These are phyloP conservation scores for Machimus atricapillus DNA, from an alignment of 2,888 invertebrate species.

Conservation along the genomic window DNA sequence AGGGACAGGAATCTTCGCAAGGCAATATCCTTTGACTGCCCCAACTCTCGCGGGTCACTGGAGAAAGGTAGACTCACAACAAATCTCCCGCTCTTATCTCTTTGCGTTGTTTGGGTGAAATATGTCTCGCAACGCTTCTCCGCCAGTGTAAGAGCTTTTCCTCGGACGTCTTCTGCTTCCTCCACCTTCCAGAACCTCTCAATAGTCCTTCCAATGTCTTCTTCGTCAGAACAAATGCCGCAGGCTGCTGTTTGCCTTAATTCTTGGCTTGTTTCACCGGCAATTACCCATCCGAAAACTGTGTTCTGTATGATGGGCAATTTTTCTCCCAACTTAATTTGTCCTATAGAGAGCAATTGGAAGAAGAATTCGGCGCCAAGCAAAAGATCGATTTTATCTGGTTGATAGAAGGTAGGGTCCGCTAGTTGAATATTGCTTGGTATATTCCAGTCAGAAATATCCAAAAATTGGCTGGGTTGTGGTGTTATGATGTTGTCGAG, in stretches of 20 bases:
- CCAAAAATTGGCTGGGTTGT: not conserved
- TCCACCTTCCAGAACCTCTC: not conserved
- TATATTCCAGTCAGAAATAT: not conserved
- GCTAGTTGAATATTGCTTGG: not conserved
- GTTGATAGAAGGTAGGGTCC: not conserved
- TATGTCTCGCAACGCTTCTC: not conserved
- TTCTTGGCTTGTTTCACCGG: not conserved
- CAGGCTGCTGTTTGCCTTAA: too few relatives aligned
- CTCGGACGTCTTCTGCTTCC: not conserved
- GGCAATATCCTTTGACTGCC: constrained; percentile 31
- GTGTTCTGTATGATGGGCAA: too few relatives aligned
- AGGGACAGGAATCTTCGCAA: constrained; percentile 46
- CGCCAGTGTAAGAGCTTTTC: not conserved
- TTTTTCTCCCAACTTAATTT: too few relatives aligned
- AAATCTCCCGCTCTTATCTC: constrained; percentile 44
- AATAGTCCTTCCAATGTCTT: not conserved
- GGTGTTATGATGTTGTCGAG: not conserved
- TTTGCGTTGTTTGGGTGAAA: constrained; percentile 43
- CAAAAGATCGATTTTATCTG: not conserved
- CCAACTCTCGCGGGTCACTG: not conserved
- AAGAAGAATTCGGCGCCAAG: not conserved
- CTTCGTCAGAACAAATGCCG: too few relatives aligned
- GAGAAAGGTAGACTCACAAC: constrained; percentile 47
- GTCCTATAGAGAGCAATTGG: not conserved
- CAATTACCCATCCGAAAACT: too few relatives aligned